These are phyloP conservation scores for Pitta sordida DNA, from an alignment of 2,113 vertebrate genomes.

Conservation along the genomic window DNA sequence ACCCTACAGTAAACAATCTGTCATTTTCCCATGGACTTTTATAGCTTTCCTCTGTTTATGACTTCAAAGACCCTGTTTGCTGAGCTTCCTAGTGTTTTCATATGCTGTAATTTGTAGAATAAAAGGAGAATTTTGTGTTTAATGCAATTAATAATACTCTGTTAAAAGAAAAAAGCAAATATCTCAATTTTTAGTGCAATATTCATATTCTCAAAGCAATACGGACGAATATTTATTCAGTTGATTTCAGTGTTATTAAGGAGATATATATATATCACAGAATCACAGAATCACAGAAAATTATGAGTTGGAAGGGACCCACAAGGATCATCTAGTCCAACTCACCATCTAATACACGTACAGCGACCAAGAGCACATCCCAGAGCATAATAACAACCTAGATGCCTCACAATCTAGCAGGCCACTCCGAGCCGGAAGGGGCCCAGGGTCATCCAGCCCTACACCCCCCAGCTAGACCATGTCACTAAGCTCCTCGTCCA, in stretches of 20 bases:
- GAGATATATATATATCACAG: no score
- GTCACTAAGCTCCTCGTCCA: no score
- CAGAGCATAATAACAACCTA: no score
- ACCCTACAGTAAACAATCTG: constrained; percentile 56
- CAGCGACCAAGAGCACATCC: no score
- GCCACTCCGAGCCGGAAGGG: no score
- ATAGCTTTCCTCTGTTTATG: constrained; percentile 53
- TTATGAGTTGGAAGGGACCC: no score
- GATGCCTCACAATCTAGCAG: no score
- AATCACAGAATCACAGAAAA: no score
- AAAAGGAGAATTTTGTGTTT: constrained; percentile 35
- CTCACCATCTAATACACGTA: no score
- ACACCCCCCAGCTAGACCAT: no score
- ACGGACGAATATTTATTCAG: not conserved
- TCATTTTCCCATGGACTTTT: constrained; percentile 60
- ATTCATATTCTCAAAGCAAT: not conserved
- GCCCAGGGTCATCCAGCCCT: no score
- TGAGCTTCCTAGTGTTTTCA: constrained; percentile 17
- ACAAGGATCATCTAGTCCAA: no score
- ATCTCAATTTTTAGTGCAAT: not conserved
- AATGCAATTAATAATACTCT: not conserved
- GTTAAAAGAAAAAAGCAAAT: not conserved
- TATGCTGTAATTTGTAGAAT: constrained; percentile 41
- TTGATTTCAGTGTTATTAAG: not conserved
- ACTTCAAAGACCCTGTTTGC: constrained; percentile 57